These are phyloP conservation scores for Nematopogon swammerdamellus DNA, from an alignment of 2,888 invertebrate genomes.

Conservation along the genomic window DNA sequence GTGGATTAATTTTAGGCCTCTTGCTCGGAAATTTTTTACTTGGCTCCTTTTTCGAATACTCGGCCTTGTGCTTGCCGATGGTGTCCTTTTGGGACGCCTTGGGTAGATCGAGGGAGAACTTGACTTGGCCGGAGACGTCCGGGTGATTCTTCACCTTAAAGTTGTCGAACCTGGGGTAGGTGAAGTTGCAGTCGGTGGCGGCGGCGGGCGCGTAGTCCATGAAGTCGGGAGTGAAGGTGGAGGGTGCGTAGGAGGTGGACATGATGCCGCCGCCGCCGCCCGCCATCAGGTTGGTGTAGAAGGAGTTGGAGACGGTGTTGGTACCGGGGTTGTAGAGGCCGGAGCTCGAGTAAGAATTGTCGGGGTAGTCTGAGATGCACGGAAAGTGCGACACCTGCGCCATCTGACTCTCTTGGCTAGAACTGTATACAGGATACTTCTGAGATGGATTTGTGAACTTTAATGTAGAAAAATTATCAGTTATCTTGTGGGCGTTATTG, in stretches of 20 bases:
- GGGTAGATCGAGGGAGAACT: constrained; percentile 24
- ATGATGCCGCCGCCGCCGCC: constrained; percentile 37
- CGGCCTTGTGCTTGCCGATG: constrained; percentile 42
- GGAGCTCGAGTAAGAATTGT: constrained; percentile 38
- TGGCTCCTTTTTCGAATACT: constrained; percentile 46
- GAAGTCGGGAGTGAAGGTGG: constrained; percentile 38
- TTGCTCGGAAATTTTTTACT: constrained; percentile 45
- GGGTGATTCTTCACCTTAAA: constrained; percentile 40
- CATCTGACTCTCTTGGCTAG: constrained; percentile 33
- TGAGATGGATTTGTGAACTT: constrained; percentile 35
- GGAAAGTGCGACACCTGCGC: constrained; percentile 51
- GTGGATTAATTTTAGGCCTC: constrained; percentile 30
- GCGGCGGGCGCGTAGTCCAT: constrained; percentile 42
- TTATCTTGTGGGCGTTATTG: constrained; percentile 33
- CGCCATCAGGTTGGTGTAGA: constrained; percentile 47
- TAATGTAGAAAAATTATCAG: constrained; percentile 22
- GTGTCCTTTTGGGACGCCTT: constrained; percentile 38
- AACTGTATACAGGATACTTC: constrained; percentile 37
- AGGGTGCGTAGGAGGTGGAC: constrained; percentile 36
- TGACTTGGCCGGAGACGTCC: constrained; percentile 31
- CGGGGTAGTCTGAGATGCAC: constrained; percentile 41
- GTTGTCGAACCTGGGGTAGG: constrained; percentile 44
- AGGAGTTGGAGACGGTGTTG: constrained; percentile 45
- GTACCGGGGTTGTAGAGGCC: constrained; percentile 42
- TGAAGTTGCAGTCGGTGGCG: constrained; percentile 36